Evolutionary conservation across 2,113 vertebrate species (phyloP).

Genomic region (Pelodiscus sinensis): DNA sequence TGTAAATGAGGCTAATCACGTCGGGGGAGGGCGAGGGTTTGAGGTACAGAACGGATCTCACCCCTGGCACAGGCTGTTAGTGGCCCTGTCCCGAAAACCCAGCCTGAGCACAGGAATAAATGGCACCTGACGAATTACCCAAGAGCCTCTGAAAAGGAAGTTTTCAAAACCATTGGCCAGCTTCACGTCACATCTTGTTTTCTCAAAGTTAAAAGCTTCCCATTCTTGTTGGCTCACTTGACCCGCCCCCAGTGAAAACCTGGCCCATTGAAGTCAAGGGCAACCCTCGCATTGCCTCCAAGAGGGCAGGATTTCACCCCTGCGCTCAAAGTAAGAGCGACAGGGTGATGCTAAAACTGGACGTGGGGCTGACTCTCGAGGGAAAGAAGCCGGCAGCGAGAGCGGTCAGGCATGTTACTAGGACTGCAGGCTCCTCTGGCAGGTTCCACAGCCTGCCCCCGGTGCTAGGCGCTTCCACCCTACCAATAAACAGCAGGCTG

Average conservation of each 20-base stretch:
- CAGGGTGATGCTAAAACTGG: not conserved
- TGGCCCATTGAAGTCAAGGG: fast-evolving
- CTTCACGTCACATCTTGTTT: not conserved
- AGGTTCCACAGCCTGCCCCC: not conserved
- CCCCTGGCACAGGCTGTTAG: fast-evolving
- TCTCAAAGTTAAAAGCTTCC: not conserved
- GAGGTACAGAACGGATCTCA: fast-evolving
- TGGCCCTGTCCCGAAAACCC: not conserved
- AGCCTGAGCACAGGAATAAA: fast-evolving
- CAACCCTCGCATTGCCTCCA: not conserved
- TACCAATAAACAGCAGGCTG: not conserved
- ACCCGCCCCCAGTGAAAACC: not conserved
- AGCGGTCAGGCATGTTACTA: too few relatives aligned
- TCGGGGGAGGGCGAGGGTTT: too few relatives aligned
- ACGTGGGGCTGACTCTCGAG: not conserved
- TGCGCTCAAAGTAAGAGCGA: not conserved
- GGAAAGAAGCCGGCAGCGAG: not conserved
- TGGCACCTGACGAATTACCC: fast-evolving
- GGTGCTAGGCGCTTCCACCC: not conserved
- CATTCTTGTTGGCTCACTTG: not conserved
- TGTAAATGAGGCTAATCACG: too few relatives aligned
- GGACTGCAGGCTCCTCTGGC: not conserved
- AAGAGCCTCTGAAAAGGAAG: not conserved
- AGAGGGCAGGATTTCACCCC: not conserved
- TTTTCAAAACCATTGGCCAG: not conserved